Percentiles rank a stretch among this genome's conserved stretches.
These are phyloP conservation scores for Neoarius graeffei DNA, from an alignment of 2,113 vertebrate genomes.

Conservation along the genomic window DNA sequence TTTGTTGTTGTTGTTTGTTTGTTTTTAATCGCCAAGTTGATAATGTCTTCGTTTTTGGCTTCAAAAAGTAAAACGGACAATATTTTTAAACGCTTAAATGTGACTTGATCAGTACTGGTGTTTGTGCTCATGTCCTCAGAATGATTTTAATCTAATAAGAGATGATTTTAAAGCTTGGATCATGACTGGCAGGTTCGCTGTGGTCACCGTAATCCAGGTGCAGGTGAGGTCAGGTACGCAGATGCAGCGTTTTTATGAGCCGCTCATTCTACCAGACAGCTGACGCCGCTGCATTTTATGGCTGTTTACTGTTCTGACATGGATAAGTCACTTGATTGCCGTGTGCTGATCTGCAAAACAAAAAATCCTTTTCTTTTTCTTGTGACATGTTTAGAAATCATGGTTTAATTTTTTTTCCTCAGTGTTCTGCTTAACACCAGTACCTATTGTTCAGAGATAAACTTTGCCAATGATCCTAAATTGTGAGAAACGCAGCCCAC, in stretches of 20 bases:
- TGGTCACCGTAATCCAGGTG: neutral
- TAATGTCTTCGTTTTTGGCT: too few relatives aligned
- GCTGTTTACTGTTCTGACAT: conserved; percentile 17
- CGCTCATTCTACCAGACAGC: neutral
- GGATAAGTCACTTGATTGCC: conserved; percentile 2
- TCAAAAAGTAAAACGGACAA: neutral
- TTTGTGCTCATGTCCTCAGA: neutral
- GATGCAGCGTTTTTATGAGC: conserved; percentile 13
- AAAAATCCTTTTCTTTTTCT: neutral
- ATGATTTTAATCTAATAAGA: neutral
- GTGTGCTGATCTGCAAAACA: neutral
- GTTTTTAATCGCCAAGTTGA: too few relatives aligned
- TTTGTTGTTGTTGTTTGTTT: too few relatives aligned
- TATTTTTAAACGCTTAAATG: too few relatives aligned
- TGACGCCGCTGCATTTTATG: conserved; percentile 31
- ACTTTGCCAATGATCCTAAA: neutral
- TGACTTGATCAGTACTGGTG: too few relatives aligned
- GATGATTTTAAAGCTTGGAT: neutral
- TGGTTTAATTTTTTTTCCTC: neutral
- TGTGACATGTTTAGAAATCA: neutral
- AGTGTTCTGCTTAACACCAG: neutral
- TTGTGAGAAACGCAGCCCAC: neutral
- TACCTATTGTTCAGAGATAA: neutral
- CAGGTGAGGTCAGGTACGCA: neutral
- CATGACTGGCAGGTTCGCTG: neutral